Conservation (phyloP, 2,888 invertebrate species). For the Cheilosia scutellata region DNA sequence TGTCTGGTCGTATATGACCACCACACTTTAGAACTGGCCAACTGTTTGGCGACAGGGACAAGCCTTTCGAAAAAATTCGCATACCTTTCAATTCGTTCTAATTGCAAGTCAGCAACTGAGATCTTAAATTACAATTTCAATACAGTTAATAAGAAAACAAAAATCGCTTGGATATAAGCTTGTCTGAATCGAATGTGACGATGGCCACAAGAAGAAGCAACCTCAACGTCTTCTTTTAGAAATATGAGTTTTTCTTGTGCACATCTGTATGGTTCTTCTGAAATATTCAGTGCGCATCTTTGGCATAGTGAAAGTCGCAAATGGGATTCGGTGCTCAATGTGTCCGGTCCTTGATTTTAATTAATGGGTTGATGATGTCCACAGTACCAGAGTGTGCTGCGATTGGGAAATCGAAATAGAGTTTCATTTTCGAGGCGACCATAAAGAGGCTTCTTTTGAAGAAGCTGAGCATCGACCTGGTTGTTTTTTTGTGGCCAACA, state of each 20-base stretch:
- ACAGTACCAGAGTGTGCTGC: slow-evolving; percentile 6
- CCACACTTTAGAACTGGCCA: slow-evolving; percentile 12
- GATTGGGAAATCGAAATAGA: slow-evolving; percentile 54
- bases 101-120: slow-evolving; percentile 26
- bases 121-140: slow-evolving; percentile 57
- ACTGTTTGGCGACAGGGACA: slow-evolving; percentile 61
- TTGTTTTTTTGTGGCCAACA: slow-evolving; percentile 33
- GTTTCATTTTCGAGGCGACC: slow-evolving; percentile 25
- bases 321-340: slow-evolving; percentile 56
- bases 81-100: slow-evolving; percentile 72
- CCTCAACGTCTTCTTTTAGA: slow-evolving; percentile 40
- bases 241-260: slow-evolving; percentile 20
- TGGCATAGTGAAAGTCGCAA: slow-evolving; percentile 67
- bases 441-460: slow-evolving; percentile 24
- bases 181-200: slow-evolving; percentile 17
- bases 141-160: not conserved
- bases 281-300: slow-evolving; percentile 43
- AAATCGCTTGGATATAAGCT: not conserved
- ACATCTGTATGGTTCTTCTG: slow-evolving; percentile 20
- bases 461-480: slow-evolving; percentile 15
- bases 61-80: slow-evolving; percentile 70
- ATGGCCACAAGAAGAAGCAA: slow-evolving; percentile 39
- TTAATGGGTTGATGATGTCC: slow-evolving; percentile 65
- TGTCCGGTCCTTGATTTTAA: slow-evolving; percentile 73
- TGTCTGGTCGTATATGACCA: not conserved